Base-by-base conservation (phyloP, 2,797 vertebrate genomes). In the Lepidocolaptes lacrymiger region DNA sequence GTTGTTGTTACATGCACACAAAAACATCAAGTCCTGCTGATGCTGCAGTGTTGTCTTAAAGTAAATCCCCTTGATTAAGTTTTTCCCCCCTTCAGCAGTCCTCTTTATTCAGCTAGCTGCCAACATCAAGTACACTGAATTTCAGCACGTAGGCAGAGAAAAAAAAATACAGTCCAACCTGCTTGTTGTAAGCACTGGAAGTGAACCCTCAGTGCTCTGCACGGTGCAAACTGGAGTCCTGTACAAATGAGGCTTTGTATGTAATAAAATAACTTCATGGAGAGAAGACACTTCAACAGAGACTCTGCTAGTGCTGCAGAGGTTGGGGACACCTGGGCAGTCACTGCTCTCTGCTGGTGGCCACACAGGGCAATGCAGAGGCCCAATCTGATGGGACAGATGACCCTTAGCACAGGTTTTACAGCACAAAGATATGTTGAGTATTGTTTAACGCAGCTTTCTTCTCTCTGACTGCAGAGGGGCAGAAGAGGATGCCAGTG, bases 81-180 rank as follows among this genome's bases (percentile, higher is more conserved):
- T 56, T 26, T 46, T 20, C 5, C 22, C 22, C 28, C 17, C 41
- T 74, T 73, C 79, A 88, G 66, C 85, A 88, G 59, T 46, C 49
- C 15, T 91, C 22, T 92, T 92, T 91, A 95, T 85, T 92, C 90
- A 63, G 54, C 69, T 55, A 81, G 78, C 87, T 92, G 91, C 64
- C 85, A 78, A 49, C 12, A 48, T 17, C 22, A 51, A 55, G 44
- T 41, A 91, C 43, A 75, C 39, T 20, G 26, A 78, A 67, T 41
- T 72, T 91, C 81, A 93, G 64, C 59, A 39, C 0, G 2, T 1
- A 43, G 24, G 54, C 3, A 1, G 46, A 80, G 52, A 16, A 61
- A 34, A 61, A 61, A 34, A 59, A 56, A 59, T 17, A 74, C 86
- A 87, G 52, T 68, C 84, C 78, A 89, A 79, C 39, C 54, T 78